A percentile compares a stretch with the other conserved stretches of the same genome.
Conservation (phyloP, 2,888 invertebrate genomes). For the Drosophila borborema region DNA sequence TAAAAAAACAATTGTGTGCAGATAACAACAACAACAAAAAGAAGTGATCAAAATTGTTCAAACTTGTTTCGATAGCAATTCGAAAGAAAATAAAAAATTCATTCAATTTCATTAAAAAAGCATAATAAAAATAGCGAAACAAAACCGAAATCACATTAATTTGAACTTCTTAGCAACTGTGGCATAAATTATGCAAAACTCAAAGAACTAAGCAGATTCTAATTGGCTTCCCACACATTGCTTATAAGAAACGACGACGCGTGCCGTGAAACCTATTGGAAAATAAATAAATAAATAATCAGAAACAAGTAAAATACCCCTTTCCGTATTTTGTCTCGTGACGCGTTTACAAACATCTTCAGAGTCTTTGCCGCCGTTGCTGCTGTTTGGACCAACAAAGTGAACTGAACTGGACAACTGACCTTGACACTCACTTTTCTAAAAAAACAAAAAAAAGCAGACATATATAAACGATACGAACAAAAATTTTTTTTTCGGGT, state of each 20-base stretch:
- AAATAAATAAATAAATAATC: neutral
- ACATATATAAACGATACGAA: slow-evolving; percentile 27
- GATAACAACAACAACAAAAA: slow-evolving; percentile 10
- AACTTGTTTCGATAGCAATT: slow-evolving; percentile 55
- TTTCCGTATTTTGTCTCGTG: slow-evolving; percentile 69
- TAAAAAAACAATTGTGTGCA: neutral
- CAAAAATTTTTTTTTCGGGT: slow-evolving; percentile 29
- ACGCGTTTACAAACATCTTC: slow-evolving; percentile 55
- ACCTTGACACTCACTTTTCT: slow-evolving; percentile 85
- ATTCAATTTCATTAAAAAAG: slow-evolving; percentile 19
- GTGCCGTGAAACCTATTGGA: slow-evolving; percentile 43
- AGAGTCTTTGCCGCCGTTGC: slow-evolving; percentile 10
- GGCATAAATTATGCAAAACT: slow-evolving; percentile 59
- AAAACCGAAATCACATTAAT: slow-evolving; percentile 11
- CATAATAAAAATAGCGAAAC: neutral
- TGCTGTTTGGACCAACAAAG: slow-evolving; percentile 30
- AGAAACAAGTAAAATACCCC: slow-evolving; percentile 12
- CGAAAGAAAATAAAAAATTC: slow-evolving; percentile 20
- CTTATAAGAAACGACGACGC: slow-evolving; percentile 48
- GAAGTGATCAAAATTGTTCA: slow-evolving; percentile 53
- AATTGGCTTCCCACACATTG: slow-evolving; percentile 5
- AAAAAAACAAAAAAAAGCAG: slow-evolving; percentile 29
- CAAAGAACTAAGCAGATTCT: slow-evolving; percentile 45
- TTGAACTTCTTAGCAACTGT: slow-evolving; percentile 36
- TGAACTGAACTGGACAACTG: slow-evolving; percentile 58